Conservation (phyloP, 2,797 vertebrate species). For the Poecilia velifera region DNA sequence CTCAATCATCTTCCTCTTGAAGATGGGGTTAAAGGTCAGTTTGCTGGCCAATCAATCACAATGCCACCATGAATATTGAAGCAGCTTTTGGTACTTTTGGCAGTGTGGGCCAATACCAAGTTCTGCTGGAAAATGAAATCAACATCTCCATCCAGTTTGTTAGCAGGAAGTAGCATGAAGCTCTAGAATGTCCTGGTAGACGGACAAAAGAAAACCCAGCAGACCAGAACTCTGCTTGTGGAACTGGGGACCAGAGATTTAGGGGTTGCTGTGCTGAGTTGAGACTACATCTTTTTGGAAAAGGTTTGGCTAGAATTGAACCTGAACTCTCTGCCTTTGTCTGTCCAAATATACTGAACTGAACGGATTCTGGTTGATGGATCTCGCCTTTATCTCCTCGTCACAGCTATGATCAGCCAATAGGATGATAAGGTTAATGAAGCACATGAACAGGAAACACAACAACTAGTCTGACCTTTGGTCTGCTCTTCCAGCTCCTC, state of each 20-base stretch:
- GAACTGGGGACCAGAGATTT: neutral
- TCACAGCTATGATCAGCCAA: neutral
- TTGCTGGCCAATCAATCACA: neutral
- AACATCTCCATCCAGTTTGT: neutral
- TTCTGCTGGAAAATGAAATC: neutral
- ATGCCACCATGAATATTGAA: neutral
- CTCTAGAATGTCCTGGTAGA: neutral
- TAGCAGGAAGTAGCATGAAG: neutral
- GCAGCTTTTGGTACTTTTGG: too few species aligned
- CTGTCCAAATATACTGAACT: neutral
- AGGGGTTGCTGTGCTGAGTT: neutral
- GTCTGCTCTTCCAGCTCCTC: slow-evolving; percentile 42
- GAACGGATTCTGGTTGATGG: neutral
- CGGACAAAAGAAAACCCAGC: neutral
- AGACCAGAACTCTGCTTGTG: too few species aligned
- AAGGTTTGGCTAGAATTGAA: neutral
- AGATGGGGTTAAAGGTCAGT: neutral
- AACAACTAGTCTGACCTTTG: slow-evolving; percentile 22
- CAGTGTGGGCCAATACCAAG: too few species aligned
- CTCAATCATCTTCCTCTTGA: neutral
- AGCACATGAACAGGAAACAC: neutral
- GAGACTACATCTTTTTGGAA: neutral
- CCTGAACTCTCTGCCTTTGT: neutral
- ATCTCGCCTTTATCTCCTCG: neutral
- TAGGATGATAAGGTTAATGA: neutral